Percentiles rank a stretch among this genome's conserved stretches.
Conservation (phyloP, 2,113 vertebrate genomes). For the Rhineura floridana region DNA sequence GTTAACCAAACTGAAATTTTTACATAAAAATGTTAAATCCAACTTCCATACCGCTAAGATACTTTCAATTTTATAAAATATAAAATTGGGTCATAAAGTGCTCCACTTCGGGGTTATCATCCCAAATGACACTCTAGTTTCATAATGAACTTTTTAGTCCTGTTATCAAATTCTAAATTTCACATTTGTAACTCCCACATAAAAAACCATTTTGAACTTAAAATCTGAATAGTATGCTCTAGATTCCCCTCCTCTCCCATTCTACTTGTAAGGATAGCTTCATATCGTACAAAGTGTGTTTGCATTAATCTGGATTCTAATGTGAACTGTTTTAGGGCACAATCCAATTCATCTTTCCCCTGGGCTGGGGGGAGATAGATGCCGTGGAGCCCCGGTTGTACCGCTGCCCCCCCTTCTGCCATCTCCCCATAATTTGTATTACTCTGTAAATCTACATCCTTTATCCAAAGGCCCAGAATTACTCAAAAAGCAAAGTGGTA, state of each 20-base stretch:
- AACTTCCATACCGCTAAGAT: not conserved
- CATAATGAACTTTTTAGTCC: not conserved
- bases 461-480: not conserved
- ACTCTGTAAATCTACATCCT: too few species aligned
- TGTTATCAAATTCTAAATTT: not conserved
- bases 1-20: not conserved
- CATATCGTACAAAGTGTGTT: not conserved
- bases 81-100: not conserved
- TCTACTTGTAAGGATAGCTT: not conserved
- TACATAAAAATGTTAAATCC: not conserved
- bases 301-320: not conserved
- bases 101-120: not conserved
- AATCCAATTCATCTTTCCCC: too few species aligned
- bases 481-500: not conserved
- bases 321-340: too few species aligned
- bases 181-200: too few species aligned
- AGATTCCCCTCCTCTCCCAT: not conserved
- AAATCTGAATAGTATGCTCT: not conserved
- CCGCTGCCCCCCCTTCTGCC: too few species aligned
- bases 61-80: not conserved
- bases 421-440: too few species aligned
- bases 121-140: not conserved
- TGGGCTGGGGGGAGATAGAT: too few species aligned
- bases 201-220: not conserved
- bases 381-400: too few species aligned